phyloP scores from a whole-genome alignment of 2,113 vertebrate genomes.

The Hylia prasina region DNA sequence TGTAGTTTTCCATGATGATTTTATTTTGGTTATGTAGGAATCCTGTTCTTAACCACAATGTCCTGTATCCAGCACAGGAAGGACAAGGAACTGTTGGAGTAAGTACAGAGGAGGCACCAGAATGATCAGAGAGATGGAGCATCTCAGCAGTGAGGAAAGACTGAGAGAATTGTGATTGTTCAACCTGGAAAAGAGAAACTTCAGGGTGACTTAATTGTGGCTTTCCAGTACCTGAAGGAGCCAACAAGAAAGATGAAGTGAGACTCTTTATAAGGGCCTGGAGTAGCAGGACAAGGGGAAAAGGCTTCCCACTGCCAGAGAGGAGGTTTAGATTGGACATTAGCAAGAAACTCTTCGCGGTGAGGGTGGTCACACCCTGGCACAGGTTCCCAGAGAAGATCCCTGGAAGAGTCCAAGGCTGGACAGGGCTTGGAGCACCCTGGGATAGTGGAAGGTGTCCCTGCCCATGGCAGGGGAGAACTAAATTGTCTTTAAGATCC shows the following conservation, averaged over 20 bases:
- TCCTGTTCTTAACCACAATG: not conserved
- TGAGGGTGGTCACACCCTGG: not conserved
- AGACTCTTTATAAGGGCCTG: not conserved
- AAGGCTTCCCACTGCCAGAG: not conserved
- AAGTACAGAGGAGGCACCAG: not conserved
- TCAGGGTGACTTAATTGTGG: accelerated
- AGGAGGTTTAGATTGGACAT: not conserved
- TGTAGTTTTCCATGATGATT: not conserved
- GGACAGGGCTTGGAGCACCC: accelerated
- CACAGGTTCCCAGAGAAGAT: not conserved
- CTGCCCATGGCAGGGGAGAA: not conserved
- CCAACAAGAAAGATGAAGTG: not conserved
- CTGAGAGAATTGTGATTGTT: not conserved
- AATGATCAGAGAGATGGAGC: not conserved
- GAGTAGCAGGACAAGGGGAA: not conserved
- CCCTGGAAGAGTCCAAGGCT: not conserved
- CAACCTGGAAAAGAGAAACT: not conserved
- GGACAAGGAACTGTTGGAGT: not conserved
- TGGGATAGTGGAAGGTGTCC: not conserved
- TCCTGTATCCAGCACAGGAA: not conserved
- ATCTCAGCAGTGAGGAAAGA: not conserved
- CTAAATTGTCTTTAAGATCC: too few species aligned
- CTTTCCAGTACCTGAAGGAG: not conserved
- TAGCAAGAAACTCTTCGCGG: not conserved
- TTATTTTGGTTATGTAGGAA: not conserved